Percentiles rank a stretch among this genome's conserved stretches.
Evolutionary conservation across 2,888 invertebrate species (phyloP).

Genomic region (Tyria jacobaeae): DNA sequence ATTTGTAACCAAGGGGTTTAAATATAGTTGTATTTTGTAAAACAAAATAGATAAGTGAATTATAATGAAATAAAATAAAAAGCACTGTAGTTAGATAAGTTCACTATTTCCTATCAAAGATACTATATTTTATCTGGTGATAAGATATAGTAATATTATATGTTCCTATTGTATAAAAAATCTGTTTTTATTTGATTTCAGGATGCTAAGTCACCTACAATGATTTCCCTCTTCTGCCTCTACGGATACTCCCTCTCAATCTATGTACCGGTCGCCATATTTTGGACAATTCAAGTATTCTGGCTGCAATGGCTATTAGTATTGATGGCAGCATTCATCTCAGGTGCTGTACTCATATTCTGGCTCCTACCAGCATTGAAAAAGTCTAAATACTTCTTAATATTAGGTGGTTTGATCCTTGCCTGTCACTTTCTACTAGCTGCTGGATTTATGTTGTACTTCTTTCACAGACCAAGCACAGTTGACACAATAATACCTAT

Average conservation of each 20-base stretch:
- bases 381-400: conserved; percentile 85
- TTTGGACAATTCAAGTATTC: conserved; percentile 95
- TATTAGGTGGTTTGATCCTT: conserved; percentile 87
- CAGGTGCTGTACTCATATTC: conserved; percentile 93
- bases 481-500: conserved; percentile 21
- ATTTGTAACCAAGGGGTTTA: too few relatives aligned
- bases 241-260: conserved; percentile 98
- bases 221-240: conserved; percentile 95
- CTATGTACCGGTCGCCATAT: conserved; percentile 96
- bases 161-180: too few relatives aligned
- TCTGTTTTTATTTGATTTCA: conserved; percentile 56
- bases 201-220: conserved; percentile 86
- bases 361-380: conserved; percentile 92
- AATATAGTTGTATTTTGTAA: too few relatives aligned
- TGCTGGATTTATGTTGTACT: conserved; percentile 94
- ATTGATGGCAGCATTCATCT: conserved; percentile 92
- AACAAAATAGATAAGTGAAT: too few relatives aligned
- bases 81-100: too few relatives aligned
- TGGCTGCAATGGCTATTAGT: conserved; percentile 96
- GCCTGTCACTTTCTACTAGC: conserved; percentile 93
- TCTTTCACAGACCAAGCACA: conserved; percentile 88
- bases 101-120: not conserved
- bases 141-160: too few relatives aligned
- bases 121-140: not conserved
- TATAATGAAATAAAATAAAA: too few relatives aligned